These are phyloP conservation scores for Tenthredo mesomela DNA, from an alignment of 2,888 invertebrate species.

Conservation along the genomic window DNA sequence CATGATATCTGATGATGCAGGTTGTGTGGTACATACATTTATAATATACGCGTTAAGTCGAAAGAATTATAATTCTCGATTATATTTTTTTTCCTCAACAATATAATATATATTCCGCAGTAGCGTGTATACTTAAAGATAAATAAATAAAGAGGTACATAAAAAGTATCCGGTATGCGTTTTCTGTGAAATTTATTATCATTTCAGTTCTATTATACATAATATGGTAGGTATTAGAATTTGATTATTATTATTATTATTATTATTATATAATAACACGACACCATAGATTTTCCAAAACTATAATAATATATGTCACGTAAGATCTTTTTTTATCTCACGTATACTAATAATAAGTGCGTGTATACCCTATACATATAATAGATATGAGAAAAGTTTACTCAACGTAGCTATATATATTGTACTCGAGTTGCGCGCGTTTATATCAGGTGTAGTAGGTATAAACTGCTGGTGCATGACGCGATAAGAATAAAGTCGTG, in stretches of 20 bases:
- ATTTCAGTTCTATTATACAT: no score
- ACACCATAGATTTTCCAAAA: neutral
- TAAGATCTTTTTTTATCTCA: neutral
- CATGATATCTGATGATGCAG: neutral
- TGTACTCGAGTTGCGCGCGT: neutral
- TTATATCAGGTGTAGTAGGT: neutral
- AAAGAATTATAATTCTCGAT: neutral
- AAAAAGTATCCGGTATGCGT: no score
- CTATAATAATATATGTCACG: neutral
- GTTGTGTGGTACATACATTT: neutral
- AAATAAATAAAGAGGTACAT: no score
- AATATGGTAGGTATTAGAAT: no score
- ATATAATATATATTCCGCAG: no score
- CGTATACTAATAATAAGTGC: no score
- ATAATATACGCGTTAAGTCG: no score
- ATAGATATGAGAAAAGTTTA: neutral
- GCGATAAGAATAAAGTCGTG: constrained; percentile 3
- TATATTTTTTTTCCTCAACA: no score
- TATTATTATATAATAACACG: neutral
- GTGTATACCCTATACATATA: no score
- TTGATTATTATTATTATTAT: neutral
- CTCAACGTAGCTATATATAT: neutral
- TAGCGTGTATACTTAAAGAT: no score
- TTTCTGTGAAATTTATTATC: neutral
- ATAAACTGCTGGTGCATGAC: neutral